A percentile compares a stretch with the other conserved stretches of the same genome.
Conservation (phyloP, 2,113 vertebrate species). For the Theropithecus gelada region DNA sequence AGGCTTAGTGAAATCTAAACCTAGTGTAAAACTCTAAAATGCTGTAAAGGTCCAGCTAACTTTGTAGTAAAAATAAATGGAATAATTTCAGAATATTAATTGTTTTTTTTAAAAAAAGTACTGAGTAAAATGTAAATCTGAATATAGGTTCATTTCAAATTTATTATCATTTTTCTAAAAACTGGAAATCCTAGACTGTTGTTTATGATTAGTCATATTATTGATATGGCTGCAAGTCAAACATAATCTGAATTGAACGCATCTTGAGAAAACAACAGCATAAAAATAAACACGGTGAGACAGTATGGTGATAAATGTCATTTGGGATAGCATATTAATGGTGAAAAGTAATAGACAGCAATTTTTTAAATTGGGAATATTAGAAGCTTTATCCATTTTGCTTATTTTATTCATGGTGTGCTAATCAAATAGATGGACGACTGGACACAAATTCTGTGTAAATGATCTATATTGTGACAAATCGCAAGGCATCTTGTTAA, state of each 20-base stretch:
- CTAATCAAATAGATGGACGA: conserved; percentile 51
- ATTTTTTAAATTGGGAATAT: background rate
- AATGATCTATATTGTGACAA: conserved; percentile 43
- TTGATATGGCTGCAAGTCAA: background rate
- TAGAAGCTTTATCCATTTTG: conserved; percentile 25
- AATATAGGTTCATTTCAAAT: background rate
- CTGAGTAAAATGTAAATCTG: conserved; percentile 1
- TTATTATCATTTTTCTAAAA: conserved; percentile 10
- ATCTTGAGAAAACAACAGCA: background rate
- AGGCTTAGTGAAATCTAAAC: conserved; percentile 49
- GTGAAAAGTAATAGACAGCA: background rate
- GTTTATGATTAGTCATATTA: background rate
- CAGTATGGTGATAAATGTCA: background rate
- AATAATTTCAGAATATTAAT: conserved; percentile 2
- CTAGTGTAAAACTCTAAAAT: conserved; percentile 17
- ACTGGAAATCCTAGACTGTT: background rate
- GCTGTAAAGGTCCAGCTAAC: conserved; percentile 18
- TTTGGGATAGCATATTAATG: background rate
- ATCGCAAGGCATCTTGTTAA: conserved; percentile 61
- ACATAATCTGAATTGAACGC: background rate
- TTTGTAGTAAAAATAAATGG: conserved; percentile 26
- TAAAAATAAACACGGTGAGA: background rate
- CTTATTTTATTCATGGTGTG: conserved; percentile 39
- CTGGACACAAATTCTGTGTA: conserved; percentile 23
- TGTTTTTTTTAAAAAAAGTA: background rate